A percentile compares a stretch with the other conserved stretches of the same genome.
These are phyloP conservation scores for Diachasmimorpha longicaudata DNA, from an alignment of 1,140 invertebrate genomes.

Conservation along the genomic window DNA sequence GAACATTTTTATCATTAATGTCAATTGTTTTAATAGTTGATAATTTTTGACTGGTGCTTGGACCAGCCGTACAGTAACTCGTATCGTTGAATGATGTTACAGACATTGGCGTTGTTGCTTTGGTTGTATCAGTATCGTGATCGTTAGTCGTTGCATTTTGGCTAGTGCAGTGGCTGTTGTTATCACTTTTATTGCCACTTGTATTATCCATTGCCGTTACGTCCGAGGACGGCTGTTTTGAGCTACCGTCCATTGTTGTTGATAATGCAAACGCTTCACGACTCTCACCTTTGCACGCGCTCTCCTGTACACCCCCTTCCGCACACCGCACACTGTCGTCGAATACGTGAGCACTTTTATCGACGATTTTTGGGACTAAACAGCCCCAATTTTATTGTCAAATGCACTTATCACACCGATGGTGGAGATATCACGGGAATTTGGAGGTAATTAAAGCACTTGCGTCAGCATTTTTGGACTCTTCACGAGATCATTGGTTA, in stretches of 20 bases:
- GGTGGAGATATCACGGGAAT: no score
- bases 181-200: constrained; percentile 22
- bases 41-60: constrained; percentile 1
- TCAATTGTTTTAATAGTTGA: neutral
- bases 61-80: neutral
- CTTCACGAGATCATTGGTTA: no score
- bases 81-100: neutral
- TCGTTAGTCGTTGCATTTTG: neutral
- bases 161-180: neutral
- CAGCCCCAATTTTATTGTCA: no score
- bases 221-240: constrained; percentile 42
- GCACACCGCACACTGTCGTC: neutral
- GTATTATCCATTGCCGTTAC: constrained; percentile 41
- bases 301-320: neutral
- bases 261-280: constrained; percentile 14
- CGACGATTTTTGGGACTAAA: neutral
- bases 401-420: no score
- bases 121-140: neutral
- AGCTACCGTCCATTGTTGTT: constrained; percentile 48
- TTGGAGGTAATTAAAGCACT: no score
- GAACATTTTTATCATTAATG: constrained; percentile 1
- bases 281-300: constrained; percentile 19
- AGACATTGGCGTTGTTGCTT: constrained; percentile 4
- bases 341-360: neutral
- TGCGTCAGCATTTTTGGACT: no score